phyloP scores from a whole-genome alignment of 2,888 invertebrate species.

The Lysandra bellargus region DNA sequence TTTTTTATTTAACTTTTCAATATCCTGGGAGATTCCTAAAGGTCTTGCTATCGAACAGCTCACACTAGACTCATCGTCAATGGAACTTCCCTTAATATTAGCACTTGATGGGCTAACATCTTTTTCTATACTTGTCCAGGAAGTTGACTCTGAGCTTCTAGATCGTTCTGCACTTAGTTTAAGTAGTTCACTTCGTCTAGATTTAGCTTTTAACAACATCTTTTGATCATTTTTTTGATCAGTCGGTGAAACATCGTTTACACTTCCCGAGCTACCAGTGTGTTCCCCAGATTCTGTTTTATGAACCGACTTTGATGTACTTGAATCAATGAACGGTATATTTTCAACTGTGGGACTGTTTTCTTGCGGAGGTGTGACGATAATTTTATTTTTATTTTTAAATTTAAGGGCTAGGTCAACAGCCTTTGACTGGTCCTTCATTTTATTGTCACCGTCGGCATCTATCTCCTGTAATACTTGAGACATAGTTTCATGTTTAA shows the following conservation, averaged over 20 bases:
- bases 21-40: conserved; percentile 88
- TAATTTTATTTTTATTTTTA: conserved; percentile 80
- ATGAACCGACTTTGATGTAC: conserved; percentile 62
- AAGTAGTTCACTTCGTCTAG: conserved; percentile 77
- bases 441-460: conserved; percentile 64
- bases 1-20: conserved; percentile 83
- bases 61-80: conserved; percentile 86
- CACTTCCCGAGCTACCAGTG: conserved; percentile 70
- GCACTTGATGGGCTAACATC: conserved; percentile 82
- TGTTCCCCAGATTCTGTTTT: conserved; percentile 71
- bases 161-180: conserved; percentile 88
- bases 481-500: conserved; percentile 69
- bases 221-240: conserved; percentile 63
- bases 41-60: conserved; percentile 90
- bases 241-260: conserved; percentile 66
- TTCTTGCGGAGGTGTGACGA: conserved; percentile 82
- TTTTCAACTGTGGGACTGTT: conserved; percentile 81
- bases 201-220: conserved; percentile 70
- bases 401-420: conserved; percentile 68
- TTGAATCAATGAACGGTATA: conserved; percentile 72
- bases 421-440: conserved; percentile 54
- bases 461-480: conserved; percentile 66
- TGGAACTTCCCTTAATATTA: conserved; percentile 83
- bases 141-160: conserved; percentile 88
- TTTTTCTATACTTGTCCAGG: conserved; percentile 90